A percentile compares a stretch with the other conserved stretches of the same genome.
These are phyloP conservation scores for Sycobia sp. DNA, from an alignment of 1,140 invertebrate genomes.

Conservation along the genomic window DNA sequence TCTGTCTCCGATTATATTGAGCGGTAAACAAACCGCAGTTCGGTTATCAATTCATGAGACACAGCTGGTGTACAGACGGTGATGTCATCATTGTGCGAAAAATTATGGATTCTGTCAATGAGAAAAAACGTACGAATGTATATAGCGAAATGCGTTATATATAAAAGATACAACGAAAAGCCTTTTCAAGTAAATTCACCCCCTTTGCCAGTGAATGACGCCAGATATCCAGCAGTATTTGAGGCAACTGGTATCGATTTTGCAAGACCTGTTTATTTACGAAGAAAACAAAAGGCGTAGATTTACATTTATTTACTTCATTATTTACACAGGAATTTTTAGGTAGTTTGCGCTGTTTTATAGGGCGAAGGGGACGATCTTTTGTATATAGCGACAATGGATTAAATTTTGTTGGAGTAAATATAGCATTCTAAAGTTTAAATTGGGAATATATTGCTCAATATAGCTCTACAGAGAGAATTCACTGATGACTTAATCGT, in stretches of 20 bases:
- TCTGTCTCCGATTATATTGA: conserved; percentile 36
- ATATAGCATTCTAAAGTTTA: conserved; percentile 40
- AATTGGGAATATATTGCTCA: conserved; percentile 40
- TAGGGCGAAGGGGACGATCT: conserved; percentile 39
- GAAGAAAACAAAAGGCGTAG: conserved; percentile 36
- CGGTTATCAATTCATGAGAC: no score
- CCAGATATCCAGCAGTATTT: conserved; percentile 37
- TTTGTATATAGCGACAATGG: conserved; percentile 39
- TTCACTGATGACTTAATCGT: conserved; percentile 52
- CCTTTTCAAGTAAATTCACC: no score
- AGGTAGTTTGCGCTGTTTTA: conserved; percentile 35
- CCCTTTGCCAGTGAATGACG: conserved; percentile 37
- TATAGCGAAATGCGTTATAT: no score
- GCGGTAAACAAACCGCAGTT: no score
- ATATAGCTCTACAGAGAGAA: conserved; percentile 35
- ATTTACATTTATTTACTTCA: conserved; percentile 41
- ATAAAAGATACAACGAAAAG: no score
- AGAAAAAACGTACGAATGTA: no score
- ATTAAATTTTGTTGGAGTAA: no score
- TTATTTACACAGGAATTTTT: conserved; percentile 40
- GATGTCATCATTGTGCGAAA: no score
- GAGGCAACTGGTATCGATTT: conserved; percentile 41
- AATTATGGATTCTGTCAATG: no score
- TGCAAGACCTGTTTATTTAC: conserved; percentile 38
- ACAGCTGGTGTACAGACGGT: no score